Conservation (phyloP, 1,140 invertebrate genomes). For the Heterodera carotae region DNA sequence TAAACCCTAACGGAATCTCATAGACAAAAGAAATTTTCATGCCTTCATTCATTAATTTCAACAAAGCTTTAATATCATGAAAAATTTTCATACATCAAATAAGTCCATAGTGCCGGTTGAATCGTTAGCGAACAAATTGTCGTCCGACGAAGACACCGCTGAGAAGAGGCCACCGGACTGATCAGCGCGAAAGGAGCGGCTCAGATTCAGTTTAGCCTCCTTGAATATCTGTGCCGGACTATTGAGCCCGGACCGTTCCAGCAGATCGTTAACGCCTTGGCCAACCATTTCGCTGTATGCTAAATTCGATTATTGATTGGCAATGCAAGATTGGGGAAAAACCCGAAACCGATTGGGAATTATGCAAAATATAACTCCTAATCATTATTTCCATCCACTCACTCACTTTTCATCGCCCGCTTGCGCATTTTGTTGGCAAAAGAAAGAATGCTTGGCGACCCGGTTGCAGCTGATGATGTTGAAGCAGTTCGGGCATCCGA, state of each 20-base stretch:
- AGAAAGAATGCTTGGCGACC: conserved; percentile 54
- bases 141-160: conserved; percentile 25
- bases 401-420: conserved; percentile 53
- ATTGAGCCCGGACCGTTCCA: conserved; percentile 54
- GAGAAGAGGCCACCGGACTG: conserved; percentile 33
- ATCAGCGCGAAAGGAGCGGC: conserved; percentile 42
- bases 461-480: neutral
- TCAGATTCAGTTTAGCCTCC: conserved; percentile 58
- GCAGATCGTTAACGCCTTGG: conserved; percentile 39
- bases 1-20: too few species aligned
- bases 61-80: neutral
- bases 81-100: conserved; percentile 19
- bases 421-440: conserved; percentile 56
- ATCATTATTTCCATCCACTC: too few species aligned
- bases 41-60: too few species aligned
- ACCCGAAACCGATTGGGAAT: too few species aligned
- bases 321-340: too few species aligned
- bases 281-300: conserved; percentile 53
- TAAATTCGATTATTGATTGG: too few species aligned
- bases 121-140: conserved; percentile 27
- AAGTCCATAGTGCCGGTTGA: conserved; percentile 29
- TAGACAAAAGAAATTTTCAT: too few species aligned
- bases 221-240: conserved; percentile 38
- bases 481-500: conserved; percentile 15
- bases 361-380: too few species aligned